Conservation (phyloP, 2,888 invertebrate species). For the Cyaniris semiargus region DNA sequence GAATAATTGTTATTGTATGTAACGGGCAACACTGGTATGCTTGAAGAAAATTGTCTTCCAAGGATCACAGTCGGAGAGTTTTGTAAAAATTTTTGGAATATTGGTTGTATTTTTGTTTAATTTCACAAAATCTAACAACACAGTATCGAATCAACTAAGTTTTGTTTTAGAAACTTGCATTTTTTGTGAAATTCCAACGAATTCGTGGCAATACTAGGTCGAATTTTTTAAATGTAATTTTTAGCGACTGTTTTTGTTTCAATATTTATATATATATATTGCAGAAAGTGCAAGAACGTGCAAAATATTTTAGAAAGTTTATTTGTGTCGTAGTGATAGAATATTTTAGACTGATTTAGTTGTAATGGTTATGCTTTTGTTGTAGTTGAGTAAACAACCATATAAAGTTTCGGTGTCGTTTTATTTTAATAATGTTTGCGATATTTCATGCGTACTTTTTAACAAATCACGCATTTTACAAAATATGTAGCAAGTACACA, state of each 20-base stretch:
- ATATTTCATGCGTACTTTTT: background rate
- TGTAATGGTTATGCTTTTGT: conserved; percentile 79
- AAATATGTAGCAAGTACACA: too few species aligned
- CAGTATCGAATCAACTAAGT: conserved; percentile 28
- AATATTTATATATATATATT: conserved; percentile 10
- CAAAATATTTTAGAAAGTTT: conserved; percentile 38
- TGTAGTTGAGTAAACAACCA: conserved; percentile 78
- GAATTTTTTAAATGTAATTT: conserved; percentile 14
- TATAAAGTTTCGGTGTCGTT: conserved; percentile 47
- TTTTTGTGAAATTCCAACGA: conserved; percentile 22
- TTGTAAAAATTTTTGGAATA: conserved; percentile 60
- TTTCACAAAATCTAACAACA: background rate
- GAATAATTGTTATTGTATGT: conserved; percentile 33
- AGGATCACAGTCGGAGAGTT: conserved; percentile 48
- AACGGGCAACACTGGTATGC: conserved; percentile 37
- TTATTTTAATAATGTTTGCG: conserved; percentile 35
- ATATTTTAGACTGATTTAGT: conserved; percentile 81
- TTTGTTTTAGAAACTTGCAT: conserved; percentile 32
- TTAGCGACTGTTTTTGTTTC: conserved; percentile 3
- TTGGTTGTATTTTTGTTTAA: conserved; percentile 50
- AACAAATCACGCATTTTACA: too few species aligned
- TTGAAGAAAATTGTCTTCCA: conserved; percentile 67
- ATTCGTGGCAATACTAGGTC: conserved; percentile 12
- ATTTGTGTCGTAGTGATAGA: conserved; percentile 70
- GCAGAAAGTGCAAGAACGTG: conserved; percentile 25